Evolutionary conservation across 35 echinoderm and acorn worm genomes (phyloP), one percentile per base, ranked within the genome.

Genomic region (Antedon bifida): DNA sequence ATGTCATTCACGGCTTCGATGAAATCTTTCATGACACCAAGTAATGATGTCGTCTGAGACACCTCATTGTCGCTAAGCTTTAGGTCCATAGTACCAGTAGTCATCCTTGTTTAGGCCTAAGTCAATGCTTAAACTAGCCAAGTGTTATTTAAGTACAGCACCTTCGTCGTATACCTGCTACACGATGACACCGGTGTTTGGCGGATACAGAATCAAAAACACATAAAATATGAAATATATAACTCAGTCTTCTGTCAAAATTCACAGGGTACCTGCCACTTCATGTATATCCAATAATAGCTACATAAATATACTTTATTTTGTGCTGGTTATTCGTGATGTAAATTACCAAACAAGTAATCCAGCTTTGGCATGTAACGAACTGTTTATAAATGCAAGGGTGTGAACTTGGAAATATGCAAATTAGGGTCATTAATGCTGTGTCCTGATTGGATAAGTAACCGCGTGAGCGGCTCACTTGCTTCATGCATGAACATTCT

Each of bases 1-100:
- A 99, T 99, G 19, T 99, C 95, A 79, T 99, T 91, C 0, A 99
- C 95, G 31, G 95, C 86, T 34, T 91, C 85, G 46, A 99, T 99
- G 81, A 99, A 99, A 26, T 85, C 76, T 80, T 99, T 99, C 95
- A 99, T 99, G 4, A 91, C 84, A 26, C 91, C 90, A 30, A 99
- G 79, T 39, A 99, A 90, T 17, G 95, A 99, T 0, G 76, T 45
- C n/a, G 80, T 81, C 17, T 75, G 75, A 9, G 77, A 36, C 73
- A 73, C 35, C 32, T 92, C 82, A 33, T 78, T 83, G 46, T 88
- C 87, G 14, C 34, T 83, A 21, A 36, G 34, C 32, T 88, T 81
- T 30, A 88, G 34, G 14, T 84, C 87, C 73, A 84, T 84, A 38
- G 33, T n/a, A n/a, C n/a, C 31, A 16, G 31, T 39, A 29, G 4